These are phyloP conservation scores for Amiota minor DNA, from an alignment of 2,888 invertebrate genomes.

Conservation along the genomic window DNA sequence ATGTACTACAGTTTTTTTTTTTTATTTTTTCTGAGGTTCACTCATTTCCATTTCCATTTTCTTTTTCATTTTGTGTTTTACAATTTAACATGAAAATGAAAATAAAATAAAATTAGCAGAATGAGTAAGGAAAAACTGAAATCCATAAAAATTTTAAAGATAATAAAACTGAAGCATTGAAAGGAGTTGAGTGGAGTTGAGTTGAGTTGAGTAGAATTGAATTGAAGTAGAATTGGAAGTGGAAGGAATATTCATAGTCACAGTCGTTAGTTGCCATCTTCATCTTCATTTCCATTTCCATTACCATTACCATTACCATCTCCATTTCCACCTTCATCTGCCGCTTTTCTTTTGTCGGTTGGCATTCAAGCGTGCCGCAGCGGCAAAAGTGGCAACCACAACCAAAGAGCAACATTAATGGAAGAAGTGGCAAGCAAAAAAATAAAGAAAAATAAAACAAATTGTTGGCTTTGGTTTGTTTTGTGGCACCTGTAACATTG, in stretches of 20 bases:
- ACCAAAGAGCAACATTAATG: neutral
- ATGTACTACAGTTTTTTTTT: neutral
- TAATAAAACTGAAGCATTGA: conserved; percentile 18
- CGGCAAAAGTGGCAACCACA: neutral
- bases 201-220: neutral
- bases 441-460: conserved; percentile 32
- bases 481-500: conserved; percentile 55
- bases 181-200: neutral
- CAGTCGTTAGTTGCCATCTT: too few species aligned
- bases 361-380: neutral
- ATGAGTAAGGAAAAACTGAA: too few species aligned
- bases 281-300: too few species aligned
- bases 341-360: neutral
- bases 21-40: neutral
- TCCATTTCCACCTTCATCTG: neutral
- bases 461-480: too few species aligned
- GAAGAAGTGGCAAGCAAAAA: neutral
- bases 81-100: neutral
- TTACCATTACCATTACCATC: too few species aligned
- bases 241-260: too few species aligned
- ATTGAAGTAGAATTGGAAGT: too few species aligned
- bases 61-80: neutral
- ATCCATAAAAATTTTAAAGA: conserved; percentile 1
- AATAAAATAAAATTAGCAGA: too few species aligned
- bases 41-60: too few species aligned